A percentile compares a stretch with the other conserved stretches of the same genome.
These are phyloP conservation scores for Genyomyrus donnyi DNA, from an alignment of 2,113 vertebrate genomes.

Conservation along the genomic window DNA sequence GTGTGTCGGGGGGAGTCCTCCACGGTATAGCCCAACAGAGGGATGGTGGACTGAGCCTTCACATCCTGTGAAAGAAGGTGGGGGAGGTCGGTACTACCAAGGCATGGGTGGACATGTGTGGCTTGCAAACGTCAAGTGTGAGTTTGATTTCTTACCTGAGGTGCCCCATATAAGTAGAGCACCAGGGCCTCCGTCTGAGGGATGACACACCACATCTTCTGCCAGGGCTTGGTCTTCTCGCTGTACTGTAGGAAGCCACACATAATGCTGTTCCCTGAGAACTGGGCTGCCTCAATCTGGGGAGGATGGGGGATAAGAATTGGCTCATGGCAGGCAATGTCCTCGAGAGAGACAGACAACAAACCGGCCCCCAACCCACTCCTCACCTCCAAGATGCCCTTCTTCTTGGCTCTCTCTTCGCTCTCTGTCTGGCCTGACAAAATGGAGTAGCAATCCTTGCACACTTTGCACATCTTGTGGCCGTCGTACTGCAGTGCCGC, in stretches of 20 bases:
- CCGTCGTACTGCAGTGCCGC: slow-evolving; percentile 79
- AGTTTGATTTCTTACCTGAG: slow-evolving; percentile 67
- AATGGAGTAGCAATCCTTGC: slow-evolving; percentile 80
- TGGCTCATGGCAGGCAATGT: neutral
- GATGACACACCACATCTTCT: slow-evolving; percentile 94
- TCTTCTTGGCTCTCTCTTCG: slow-evolving; percentile 73
- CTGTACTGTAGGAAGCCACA: slow-evolving; percentile 93
- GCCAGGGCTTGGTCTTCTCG: slow-evolving; percentile 91
- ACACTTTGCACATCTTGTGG: slow-evolving; percentile 88
- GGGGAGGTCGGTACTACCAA: neutral
- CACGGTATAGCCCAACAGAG: slow-evolving; percentile 85
- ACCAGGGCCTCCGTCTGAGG: slow-evolving; percentile 89
- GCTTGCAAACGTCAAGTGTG: neutral
- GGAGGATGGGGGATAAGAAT: neutral
- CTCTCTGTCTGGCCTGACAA: slow-evolving; percentile 71
- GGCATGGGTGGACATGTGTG: neutral
- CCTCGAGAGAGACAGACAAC: neutral
- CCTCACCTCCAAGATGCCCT: slow-evolving; percentile 70
- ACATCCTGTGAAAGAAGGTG: slow-evolving; percentile 69
- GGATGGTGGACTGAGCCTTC: slow-evolving; percentile 87
- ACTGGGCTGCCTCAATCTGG: slow-evolving; percentile 91
- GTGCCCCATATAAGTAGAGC: slow-evolving; percentile 90
- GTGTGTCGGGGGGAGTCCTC: slow-evolving; percentile 68
- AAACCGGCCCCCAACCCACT: too few species aligned
- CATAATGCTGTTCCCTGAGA: slow-evolving; percentile 84